Evolutionary conservation across 2,888 invertebrate species (phyloP).

Genomic region (Cryptus armator): DNA sequence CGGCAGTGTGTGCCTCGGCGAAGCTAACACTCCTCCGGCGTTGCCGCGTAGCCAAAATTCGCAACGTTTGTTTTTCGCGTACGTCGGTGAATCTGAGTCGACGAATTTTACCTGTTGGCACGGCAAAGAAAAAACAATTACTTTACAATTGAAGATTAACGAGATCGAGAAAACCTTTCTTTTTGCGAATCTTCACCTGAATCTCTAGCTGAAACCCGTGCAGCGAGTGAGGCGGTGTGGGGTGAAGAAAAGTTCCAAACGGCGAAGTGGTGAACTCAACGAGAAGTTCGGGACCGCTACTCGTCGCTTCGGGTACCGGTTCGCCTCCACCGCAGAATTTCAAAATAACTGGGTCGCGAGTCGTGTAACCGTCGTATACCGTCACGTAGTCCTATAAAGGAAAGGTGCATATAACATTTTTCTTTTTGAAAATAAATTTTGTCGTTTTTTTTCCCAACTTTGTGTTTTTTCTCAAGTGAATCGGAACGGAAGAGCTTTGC

Average conservation of each 20-base stretch:
- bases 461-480: neutral
- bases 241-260: slow-evolving; percentile 95
- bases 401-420: slow-evolving; percentile 4
- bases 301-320: slow-evolving; percentile 93
- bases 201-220: slow-evolving; percentile 97
- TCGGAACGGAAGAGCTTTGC: neutral
- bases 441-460: neutral
- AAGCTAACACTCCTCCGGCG: slow-evolving; percentile 92
- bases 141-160: no score
- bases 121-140: slow-evolving; percentile 9
- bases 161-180: no score
- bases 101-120: slow-evolving; percentile 91
- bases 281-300: slow-evolving; percentile 94
- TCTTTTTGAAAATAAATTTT: slow-evolving; percentile 8
- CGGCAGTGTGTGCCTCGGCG: slow-evolving; percentile 94
- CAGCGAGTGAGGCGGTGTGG: slow-evolving; percentile 91
- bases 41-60: slow-evolving; percentile 95
- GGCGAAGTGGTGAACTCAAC: slow-evolving; percentile 96
- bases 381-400: slow-evolving; percentile 91
- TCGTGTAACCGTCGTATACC: slow-evolving; percentile 95
- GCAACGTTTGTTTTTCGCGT: slow-evolving; percentile 94
- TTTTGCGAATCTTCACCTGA: no score
- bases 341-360: slow-evolving; percentile 93
- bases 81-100: slow-evolving; percentile 93
- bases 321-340: slow-evolving; percentile 97